phyloP scores from a whole-genome alignment of 2,888 invertebrate genomes.

The Masnerella sp. region DNA sequence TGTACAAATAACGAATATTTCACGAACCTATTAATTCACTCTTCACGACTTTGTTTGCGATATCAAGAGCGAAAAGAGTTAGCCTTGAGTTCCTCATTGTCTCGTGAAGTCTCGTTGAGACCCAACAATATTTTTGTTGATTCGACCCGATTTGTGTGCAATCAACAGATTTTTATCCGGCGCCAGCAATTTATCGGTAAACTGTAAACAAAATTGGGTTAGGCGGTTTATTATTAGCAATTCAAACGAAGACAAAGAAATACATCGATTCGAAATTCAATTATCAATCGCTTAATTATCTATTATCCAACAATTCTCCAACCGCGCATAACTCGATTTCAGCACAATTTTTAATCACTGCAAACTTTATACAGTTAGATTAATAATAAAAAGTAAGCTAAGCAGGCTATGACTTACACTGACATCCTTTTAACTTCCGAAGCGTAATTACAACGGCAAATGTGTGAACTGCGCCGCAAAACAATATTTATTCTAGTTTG shows the following conservation, averaged over 20 bases:
- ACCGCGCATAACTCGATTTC: too few relatives aligned
- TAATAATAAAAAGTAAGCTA: conserved; percentile 8
- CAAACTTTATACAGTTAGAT: too few relatives aligned
- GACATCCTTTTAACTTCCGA: background rate
- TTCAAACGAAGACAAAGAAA: too few relatives aligned
- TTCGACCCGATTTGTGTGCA: conserved; percentile 20
- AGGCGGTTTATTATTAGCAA: conserved; percentile 11
- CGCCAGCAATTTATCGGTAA: too few relatives aligned
- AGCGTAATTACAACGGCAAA: conserved; percentile 4
- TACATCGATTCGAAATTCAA: too few relatives aligned
- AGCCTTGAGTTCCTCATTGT: conserved; percentile 21
- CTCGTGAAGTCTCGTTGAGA: conserved; percentile 5
- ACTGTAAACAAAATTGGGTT: conserved; percentile 16
- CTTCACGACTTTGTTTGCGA: conserved; percentile 19
- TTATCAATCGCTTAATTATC: too few relatives aligned
- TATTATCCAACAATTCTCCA: too few relatives aligned
- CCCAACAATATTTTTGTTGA: conserved; percentile 27
- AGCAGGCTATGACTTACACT: background rate
- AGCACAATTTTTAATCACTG: too few relatives aligned
- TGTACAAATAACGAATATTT: too few relatives aligned
- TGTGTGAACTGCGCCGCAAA: background rate
- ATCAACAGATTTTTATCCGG: conserved; percentile 26
- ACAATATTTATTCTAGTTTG: conserved; percentile 3
- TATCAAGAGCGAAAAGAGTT: background rate
- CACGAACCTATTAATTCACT: background rate